Evolutionary conservation across 2,113 vertebrate species (phyloP).

Genomic region (Thunnus thynnus): DNA sequence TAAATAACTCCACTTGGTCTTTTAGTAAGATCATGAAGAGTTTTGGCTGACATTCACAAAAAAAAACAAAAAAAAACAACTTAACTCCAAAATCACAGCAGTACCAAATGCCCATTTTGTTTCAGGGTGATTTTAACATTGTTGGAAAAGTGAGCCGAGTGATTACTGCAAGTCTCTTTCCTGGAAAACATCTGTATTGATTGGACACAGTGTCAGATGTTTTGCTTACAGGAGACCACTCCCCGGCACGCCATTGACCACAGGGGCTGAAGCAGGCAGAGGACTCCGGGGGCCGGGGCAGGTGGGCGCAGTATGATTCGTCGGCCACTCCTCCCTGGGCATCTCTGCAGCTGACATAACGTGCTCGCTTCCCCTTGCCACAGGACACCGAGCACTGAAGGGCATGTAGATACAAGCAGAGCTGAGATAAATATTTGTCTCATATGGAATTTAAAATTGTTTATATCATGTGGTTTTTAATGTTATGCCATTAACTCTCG

Average conservation of each 20-base stretch:
- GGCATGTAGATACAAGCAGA: slow-evolving; percentile 36
- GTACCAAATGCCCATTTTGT: slow-evolving; percentile 13
- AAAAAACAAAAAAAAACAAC: not conserved
- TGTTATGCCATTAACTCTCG: not conserved
- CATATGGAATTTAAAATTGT: not conserved
- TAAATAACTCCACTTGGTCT: not conserved
- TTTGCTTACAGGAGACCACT: slow-evolving; percentile 93
- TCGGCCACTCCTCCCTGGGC: slow-evolving; percentile 88
- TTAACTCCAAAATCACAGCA: slow-evolving; percentile 25
- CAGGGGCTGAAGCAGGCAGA: slow-evolving; percentile 92
- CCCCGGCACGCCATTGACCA: slow-evolving; percentile 92
- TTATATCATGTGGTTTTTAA: not conserved
- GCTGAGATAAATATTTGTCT: slow-evolving; percentile 11
- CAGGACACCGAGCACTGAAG: slow-evolving; percentile 94
- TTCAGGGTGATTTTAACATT: slow-evolving; percentile 28
- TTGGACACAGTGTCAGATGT: slow-evolving; percentile 41
- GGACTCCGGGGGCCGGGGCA: slow-evolving; percentile 89
- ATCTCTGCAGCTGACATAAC: slow-evolving; percentile 96
- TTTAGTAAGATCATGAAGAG: not conserved
- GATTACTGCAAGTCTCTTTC: slow-evolving; percentile 22
- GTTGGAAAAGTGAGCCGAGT: slow-evolving; percentile 1
- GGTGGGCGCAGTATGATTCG: slow-evolving; percentile 89
- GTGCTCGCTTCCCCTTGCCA: slow-evolving; percentile 90
- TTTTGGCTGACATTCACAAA: slow-evolving; percentile 8
- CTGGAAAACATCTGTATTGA: slow-evolving; percentile 52